Conservation (phyloP, 2,113 vertebrate species). For the Callocephalon fimbriatum region DNA sequence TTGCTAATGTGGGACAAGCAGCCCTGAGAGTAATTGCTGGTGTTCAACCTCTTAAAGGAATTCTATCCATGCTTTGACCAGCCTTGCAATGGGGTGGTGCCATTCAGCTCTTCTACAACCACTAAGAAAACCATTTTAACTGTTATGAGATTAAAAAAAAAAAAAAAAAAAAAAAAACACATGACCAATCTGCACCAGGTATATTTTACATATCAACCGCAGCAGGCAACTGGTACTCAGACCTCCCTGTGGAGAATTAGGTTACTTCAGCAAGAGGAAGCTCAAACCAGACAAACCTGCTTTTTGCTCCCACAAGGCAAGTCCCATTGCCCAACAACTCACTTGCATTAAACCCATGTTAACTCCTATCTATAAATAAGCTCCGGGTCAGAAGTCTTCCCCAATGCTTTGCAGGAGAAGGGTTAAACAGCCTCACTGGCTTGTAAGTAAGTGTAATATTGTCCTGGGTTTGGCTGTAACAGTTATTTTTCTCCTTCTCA, state of each 20-base stretch:
- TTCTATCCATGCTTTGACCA: background rate
- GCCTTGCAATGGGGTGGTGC: background rate
- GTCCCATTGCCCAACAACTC: background rate
- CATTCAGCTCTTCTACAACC: background rate
- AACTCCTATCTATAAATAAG: background rate
- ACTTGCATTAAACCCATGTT: background rate
- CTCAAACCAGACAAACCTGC: background rate
- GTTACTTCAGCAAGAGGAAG: background rate
- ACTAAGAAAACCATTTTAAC: background rate
- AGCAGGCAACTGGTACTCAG: background rate
- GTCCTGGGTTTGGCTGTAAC: background rate
- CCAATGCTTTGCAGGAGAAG: background rate
- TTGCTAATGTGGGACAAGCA: background rate
- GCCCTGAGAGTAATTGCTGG: background rate
- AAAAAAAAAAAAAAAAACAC: background rate
- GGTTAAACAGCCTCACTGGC: background rate
- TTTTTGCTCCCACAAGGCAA: background rate
- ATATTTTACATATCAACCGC: background rate
- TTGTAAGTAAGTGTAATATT: fast-evolving
- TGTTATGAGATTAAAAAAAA: background rate
- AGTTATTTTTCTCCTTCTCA: background rate
- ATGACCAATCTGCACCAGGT: background rate
- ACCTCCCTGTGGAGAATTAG: background rate
- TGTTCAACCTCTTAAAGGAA: background rate
- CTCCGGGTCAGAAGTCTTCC: background rate